These are phyloP conservation scores for Bolinopsis microptera DNA, from an alignment of 37 sponge, comb jelly and placozoan genomes.

Conservation along the genomic window DNA sequence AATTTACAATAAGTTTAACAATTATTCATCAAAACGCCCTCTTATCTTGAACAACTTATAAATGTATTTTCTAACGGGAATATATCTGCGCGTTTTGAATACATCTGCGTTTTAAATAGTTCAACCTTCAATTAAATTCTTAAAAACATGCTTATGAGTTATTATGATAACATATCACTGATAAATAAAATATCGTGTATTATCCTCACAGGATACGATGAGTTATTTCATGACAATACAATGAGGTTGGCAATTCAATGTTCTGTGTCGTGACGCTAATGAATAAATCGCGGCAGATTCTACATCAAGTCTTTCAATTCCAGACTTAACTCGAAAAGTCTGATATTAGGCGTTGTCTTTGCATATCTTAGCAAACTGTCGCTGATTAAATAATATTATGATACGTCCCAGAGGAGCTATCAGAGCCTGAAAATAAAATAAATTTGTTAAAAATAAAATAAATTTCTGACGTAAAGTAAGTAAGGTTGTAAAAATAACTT, in stretches of 20 bases:
- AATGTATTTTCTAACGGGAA: too few species aligned
- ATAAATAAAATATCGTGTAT: too few species aligned
- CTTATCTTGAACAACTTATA: too few species aligned
- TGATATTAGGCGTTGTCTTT: conserved; percentile 31
- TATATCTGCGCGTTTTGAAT: too few species aligned
- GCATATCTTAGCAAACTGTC: conserved; percentile 45
- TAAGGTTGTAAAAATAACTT: neutral
- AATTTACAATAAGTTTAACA: neutral
- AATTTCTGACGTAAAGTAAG: neutral
- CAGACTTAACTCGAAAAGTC: too few species aligned
- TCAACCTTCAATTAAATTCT: neutral
- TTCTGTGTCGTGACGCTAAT: too few species aligned
- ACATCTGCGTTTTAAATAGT: too few species aligned
- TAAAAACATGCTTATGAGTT: neutral
- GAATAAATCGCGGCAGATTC: too few species aligned
- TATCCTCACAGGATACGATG: neutral
- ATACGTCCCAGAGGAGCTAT: conserved; percentile 27
- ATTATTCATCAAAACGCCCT: neutral
- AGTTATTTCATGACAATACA: neutral
- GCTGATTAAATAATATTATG: conserved; percentile 12
- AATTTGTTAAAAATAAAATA: neutral
- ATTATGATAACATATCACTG: too few species aligned
- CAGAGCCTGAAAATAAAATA: neutral
- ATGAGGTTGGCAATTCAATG: too few species aligned
- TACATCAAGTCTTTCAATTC: too few species aligned